Conservation (phyloP, 1,140 invertebrate species). For the Drosophila melanogaster region DNA sequence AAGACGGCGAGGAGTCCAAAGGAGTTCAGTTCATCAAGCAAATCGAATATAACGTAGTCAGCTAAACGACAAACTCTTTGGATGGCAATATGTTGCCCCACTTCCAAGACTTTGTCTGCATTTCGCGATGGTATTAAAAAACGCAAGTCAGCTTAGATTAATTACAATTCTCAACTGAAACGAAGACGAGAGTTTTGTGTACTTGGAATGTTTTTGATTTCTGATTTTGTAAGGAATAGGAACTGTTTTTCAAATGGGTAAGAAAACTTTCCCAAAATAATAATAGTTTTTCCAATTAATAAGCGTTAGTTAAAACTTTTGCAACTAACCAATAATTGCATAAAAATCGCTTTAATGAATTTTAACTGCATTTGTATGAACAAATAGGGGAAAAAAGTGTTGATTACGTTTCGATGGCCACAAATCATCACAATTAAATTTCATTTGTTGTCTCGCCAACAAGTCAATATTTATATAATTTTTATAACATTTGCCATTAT, state of each 20-base stretch:
- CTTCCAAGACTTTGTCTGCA: conserved; percentile 9
- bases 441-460: background rate
- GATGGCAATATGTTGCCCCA: conserved; percentile 24
- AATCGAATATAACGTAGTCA: conserved; percentile 27
- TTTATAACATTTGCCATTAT: conserved; percentile 8
- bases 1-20: conserved; percentile 7
- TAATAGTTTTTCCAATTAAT: background rate
- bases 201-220: background rate
- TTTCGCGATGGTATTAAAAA: conserved; percentile 5
- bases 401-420: background rate
- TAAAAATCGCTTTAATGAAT: background rate
- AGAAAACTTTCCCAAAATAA: no score
- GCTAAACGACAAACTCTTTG: conserved; percentile 17
- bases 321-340: background rate
- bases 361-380: background rate
- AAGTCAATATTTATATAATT: conserved; percentile 20
- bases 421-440: conserved; percentile 18
- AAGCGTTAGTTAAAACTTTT: no score
- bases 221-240: no score
- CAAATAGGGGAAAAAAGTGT: background rate
- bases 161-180: conserved; percentile 11
- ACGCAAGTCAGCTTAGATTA: conserved; percentile 19
- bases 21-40: conserved; percentile 40
- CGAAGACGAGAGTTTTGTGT: background rate
- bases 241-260: no score